These are phyloP conservation scores for Speoplatyrhinus poulsoni DNA, from an alignment of 2,113 vertebrate species.

Conservation along the genomic window DNA sequence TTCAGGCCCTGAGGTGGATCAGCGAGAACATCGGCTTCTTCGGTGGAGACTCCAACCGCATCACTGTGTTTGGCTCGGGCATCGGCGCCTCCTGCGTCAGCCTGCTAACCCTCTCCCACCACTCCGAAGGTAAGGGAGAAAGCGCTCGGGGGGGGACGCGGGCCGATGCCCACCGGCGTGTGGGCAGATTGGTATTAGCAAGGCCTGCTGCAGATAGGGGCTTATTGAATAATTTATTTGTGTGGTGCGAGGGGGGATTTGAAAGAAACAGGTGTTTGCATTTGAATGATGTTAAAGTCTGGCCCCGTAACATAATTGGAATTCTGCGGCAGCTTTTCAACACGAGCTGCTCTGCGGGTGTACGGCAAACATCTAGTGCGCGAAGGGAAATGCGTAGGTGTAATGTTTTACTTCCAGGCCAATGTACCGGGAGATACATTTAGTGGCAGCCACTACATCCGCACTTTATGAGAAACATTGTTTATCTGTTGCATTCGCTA, in stretches of 20 bases:
- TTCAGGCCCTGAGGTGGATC: slow-evolving; percentile 97
- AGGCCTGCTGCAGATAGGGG: slow-evolving; percentile 25
- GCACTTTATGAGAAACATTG: slow-evolving; percentile 17
- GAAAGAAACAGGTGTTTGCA: slow-evolving; percentile 50
- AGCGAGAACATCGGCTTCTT: slow-evolving; percentile 99
- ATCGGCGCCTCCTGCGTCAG: slow-evolving; percentile 98
- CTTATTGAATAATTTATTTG: slow-evolving; percentile 46
- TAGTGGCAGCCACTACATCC: slow-evolving; percentile 8
- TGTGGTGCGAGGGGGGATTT: slow-evolving; percentile 24
- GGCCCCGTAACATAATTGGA: slow-evolving; percentile 23
- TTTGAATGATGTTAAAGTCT: slow-evolving; percentile 39
- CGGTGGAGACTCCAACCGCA: slow-evolving; percentile 93
- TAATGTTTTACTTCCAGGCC: slow-evolving; percentile 28
- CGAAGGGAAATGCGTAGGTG: slow-evolving; percentile 23
- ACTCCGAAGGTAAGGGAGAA: slow-evolving; percentile 90
- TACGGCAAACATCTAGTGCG: neutral
- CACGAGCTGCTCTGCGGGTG: slow-evolving; percentile 1
- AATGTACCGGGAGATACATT: slow-evolving; percentile 17
- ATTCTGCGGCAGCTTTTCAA: slow-evolving; percentile 22
- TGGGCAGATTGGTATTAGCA: slow-evolving; percentile 39
- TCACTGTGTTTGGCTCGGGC: slow-evolving; percentile 96
- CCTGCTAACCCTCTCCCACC: slow-evolving; percentile 95
- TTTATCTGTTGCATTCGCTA: slow-evolving; percentile 47
- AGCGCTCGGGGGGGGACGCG: slow-evolving; percentile 13
- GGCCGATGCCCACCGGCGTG: slow-evolving; percentile 31